Base-by-base conservation (phyloP, 2,113 vertebrate species). In the Cyphomyrus plagiostoma region DNA sequence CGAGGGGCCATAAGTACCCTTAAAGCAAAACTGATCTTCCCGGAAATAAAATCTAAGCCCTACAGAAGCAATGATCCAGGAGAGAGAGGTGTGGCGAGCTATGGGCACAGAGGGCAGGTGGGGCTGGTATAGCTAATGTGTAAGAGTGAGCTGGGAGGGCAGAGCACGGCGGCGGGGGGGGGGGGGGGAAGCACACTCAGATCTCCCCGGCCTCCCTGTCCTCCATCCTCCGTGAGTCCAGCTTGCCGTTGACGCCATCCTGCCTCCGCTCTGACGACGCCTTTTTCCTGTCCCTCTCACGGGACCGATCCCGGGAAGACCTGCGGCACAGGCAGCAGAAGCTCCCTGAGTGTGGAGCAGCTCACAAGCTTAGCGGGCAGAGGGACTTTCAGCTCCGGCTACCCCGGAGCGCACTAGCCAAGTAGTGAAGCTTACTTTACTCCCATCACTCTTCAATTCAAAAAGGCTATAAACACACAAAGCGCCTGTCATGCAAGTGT, bases 171-270 rank as follows among this genome's bases (percentile, higher is more conserved):
- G 80, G 23, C 21, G 21, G 21, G 2, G 58, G 58, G 86, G 66
- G 86, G 82, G 90, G 91, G 90, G 86, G 62, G 90, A 90, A 89
- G 17, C 53, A 21, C 92, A 91, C 91, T 98, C 94, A 98, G 94
- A 98, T 96, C 95, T 98, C 97, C 58, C 97, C 97, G 39, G 96
- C 95, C 93, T 98, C 98, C 95, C 97, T 96, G 94, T 98, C 97
- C 77, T 98, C 98, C 21, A 95, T 96, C 90, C 96, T 95, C 93
- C 96, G 96, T 42, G 95, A 95, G 89, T 96, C 95, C 1, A 96
- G 94, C 94, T 97, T 97, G 90, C 98, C 98, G 21, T 98, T 99
- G 94, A 98, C 93, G 53, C 96, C 96, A 92, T 97, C 98, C 11
- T 96, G 95, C 90, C 95, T 93, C 91, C 94, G 94, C 93, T 96